Conservation (phyloP, 2,797 vertebrate genomes). For the Columba guinea region DNA sequence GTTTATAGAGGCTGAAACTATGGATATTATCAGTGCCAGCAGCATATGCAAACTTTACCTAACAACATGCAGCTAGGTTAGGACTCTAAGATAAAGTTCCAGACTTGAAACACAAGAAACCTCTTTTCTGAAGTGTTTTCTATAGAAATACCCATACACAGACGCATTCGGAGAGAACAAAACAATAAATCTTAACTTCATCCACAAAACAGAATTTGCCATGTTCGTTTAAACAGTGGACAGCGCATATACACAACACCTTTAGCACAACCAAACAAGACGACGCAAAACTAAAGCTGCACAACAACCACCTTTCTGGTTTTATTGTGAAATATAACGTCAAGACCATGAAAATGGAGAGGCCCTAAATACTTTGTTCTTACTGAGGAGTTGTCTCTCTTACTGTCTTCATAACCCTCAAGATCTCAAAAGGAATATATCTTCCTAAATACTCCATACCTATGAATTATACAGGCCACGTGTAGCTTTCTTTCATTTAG, state of each 20-base stretch:
- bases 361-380: not conserved
- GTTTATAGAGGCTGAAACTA: not conserved
- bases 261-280: not conserved
- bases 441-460: not conserved
- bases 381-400: not conserved
- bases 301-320: not conserved
- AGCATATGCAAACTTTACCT: not conserved
- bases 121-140: not conserved
- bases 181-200: not conserved
- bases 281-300: not conserved
- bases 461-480: not conserved
- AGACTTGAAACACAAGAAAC: not conserved
- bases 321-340: not conserved
- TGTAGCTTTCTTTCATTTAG: not conserved
- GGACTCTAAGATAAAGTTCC: not conserved
- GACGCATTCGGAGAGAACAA: too few relatives aligned
- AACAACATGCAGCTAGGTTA: not conserved
- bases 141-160: accelerated
- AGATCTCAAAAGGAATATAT: not conserved
- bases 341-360: not conserved
- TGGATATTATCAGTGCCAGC: not conserved
- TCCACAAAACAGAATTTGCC: not conserved
- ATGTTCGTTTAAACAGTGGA: not conserved
- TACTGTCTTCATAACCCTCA: not conserved
- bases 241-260: too few relatives aligned